Evolutionary conservation across 2,888 invertebrate genomes (phyloP).

Genomic region (Bhutanitis thaidina): DNA sequence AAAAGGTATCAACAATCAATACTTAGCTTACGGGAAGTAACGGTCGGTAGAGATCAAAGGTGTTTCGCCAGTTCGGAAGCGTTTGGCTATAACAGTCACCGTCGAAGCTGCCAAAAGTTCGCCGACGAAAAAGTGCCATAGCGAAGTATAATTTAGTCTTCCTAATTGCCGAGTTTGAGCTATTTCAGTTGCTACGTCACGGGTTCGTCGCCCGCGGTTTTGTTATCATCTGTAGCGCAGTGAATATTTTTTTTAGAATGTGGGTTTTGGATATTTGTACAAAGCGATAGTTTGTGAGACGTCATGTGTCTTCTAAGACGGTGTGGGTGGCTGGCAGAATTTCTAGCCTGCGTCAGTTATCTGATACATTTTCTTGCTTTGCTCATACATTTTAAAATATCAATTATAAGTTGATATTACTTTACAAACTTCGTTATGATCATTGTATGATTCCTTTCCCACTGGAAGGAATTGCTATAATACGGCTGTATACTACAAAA

Average conservation of each 20-base stretch:
- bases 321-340: not conserved
- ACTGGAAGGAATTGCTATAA: too few species aligned
- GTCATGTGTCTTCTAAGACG: slow-evolving; percentile 8
- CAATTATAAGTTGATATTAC: too few species aligned
- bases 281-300: not conserved
- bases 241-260: slow-evolving; percentile 10
- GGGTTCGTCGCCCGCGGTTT: slow-evolving; percentile 37
- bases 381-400: too few species aligned
- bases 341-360: not conserved
- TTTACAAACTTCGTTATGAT: too few species aligned
- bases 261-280: slow-evolving; percentile 9
- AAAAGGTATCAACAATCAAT: not conserved
- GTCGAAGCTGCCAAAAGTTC: slow-evolving; percentile 50
- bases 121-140: slow-evolving; percentile 47
- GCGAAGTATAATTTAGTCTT: slow-evolving; percentile 44
- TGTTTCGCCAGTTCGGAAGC: not conserved
- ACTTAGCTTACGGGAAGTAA: slow-evolving; percentile 24
- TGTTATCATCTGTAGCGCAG: slow-evolving; percentile 22
- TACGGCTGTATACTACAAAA: too few species aligned
- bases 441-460: too few species aligned
- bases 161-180: slow-evolving; percentile 33
- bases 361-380: not conserved
- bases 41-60: slow-evolving; percentile 14
- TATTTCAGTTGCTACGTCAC: slow-evolving; percentile 36
- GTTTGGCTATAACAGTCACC: slow-evolving; percentile 31